Conservation (phyloP, 2,113 vertebrate genomes). For the Burhinus bistriatus region DNA sequence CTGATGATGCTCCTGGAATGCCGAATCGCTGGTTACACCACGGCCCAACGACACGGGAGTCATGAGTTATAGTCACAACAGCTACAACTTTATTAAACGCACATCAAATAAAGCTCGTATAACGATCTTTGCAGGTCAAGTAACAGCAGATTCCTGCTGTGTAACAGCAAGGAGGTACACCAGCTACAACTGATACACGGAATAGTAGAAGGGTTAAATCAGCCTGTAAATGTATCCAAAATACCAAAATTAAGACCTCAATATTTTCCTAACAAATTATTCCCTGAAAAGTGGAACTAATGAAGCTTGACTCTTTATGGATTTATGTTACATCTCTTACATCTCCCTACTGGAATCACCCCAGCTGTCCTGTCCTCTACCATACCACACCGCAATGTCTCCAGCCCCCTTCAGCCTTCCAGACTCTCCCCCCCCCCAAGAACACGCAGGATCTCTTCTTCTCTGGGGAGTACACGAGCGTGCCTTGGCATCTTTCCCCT, state of each 20-base stretch:
- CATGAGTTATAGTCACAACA: slow-evolving; percentile 52
- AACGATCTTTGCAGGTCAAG: slow-evolving; percentile 54
- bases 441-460: not conserved
- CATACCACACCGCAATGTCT: not conserved
- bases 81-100: slow-evolving; percentile 59
- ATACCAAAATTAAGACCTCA: not conserved
- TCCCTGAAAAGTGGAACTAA: not conserved
- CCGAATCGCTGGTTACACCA: slow-evolving; percentile 43
- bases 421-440: not conserved
- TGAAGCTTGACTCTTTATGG: not conserved
- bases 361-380: not conserved
- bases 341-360: not conserved
- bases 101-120: slow-evolving; percentile 31
- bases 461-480: not conserved
- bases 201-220: not conserved
- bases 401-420: not conserved
- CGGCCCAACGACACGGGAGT: slow-evolving; percentile 1
- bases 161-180: not conserved
- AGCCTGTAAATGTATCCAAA: not conserved
- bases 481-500: not conserved
- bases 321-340: not conserved
- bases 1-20: slow-evolving; percentile 52
- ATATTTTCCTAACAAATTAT: not conserved
- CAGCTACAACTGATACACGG: not conserved
- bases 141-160: slow-evolving; percentile 38